These are phyloP conservation scores for Sphaerophoria rueppellii DNA, from an alignment of 2,888 invertebrate genomes.

Conservation along the genomic window DNA sequence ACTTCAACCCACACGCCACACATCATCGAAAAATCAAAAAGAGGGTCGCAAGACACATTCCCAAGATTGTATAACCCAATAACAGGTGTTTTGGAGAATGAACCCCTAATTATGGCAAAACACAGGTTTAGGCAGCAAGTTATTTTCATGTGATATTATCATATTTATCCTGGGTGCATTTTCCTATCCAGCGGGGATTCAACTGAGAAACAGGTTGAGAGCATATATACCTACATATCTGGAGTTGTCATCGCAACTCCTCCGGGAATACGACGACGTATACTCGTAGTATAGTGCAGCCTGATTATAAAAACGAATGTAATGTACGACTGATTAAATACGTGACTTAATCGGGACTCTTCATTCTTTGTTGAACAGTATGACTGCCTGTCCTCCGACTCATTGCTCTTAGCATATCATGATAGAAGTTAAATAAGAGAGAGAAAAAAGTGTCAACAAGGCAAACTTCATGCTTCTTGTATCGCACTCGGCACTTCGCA, in stretches of 20 bases:
- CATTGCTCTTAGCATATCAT: conserved; percentile 61
- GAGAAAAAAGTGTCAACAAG: conserved; percentile 58
- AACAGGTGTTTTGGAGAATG: conserved; percentile 57
- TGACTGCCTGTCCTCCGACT: conserved; percentile 46
- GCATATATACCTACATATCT: conserved; percentile 35
- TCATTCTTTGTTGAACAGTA: conserved; percentile 48
- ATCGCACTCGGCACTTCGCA: conserved; percentile 31
- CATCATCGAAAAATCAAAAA: conserved; percentile 18
- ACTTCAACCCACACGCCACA: conserved; percentile 18
- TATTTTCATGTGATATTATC: conserved; percentile 63
- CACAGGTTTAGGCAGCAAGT: conserved; percentile 15
- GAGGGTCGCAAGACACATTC: conserved; percentile 6
- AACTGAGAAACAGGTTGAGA: conserved; percentile 62
- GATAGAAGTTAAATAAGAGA: conserved; percentile 17
- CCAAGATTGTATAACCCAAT: conserved; percentile 43
- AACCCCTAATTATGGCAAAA: conserved; percentile 37
- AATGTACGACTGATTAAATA: conserved; percentile 81
- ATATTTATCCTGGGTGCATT: conserved; percentile 65
- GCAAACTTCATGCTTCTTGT: conserved; percentile 48
- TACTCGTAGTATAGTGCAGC: conserved; percentile 58
- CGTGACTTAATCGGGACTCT: conserved; percentile 79
- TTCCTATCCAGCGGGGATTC: conserved; percentile 41
- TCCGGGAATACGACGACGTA: conserved; percentile 12
- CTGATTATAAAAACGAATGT: conserved; percentile 75
- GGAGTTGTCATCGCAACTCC: conserved; percentile 61